phyloP scores from a whole-genome alignment of 1,140 invertebrate genomes.

The Doryteuthis pealeii region DNA sequence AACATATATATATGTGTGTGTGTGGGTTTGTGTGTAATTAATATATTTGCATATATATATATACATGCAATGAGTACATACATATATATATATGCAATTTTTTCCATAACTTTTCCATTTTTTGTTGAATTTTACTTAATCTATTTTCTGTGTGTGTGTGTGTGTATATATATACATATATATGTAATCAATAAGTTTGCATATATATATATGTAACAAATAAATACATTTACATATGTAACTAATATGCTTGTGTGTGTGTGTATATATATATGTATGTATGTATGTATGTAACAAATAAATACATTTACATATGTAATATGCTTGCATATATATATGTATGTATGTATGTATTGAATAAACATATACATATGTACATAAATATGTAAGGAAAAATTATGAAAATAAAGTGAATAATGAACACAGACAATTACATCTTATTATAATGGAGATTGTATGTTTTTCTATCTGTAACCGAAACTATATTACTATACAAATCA shows the following conservation, averaged over 20 bases:
- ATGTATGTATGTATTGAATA: background rate
- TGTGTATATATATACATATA: background rate
- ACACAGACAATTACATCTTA: too few relatives aligned
- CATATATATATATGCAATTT: background rate
- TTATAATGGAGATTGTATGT: too few relatives aligned
- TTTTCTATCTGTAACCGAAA: too few relatives aligned
- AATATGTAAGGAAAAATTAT: background rate
- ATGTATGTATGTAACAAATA: background rate
- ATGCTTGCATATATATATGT: background rate
- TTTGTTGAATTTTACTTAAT: too few relatives aligned
- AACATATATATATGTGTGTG: background rate
- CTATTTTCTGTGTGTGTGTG: background rate
- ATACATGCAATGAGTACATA: background rate
- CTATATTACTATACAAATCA: too few relatives aligned
- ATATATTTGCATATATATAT: slow-evolving; percentile 4
- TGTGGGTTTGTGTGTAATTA: too few relatives aligned
- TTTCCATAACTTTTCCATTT: background rate
- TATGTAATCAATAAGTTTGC: too few relatives aligned
- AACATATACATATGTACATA: background rate
- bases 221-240: background rate
- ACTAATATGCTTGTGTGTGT: background rate
- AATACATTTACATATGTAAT: background rate
- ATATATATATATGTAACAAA: background rate
- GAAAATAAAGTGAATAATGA: too few relatives aligned
- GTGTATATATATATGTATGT: background rate